Evolutionary conservation across 2,797 vertebrate genomes (phyloP).

Genomic region (Chrysocyon brachyurus): DNA sequence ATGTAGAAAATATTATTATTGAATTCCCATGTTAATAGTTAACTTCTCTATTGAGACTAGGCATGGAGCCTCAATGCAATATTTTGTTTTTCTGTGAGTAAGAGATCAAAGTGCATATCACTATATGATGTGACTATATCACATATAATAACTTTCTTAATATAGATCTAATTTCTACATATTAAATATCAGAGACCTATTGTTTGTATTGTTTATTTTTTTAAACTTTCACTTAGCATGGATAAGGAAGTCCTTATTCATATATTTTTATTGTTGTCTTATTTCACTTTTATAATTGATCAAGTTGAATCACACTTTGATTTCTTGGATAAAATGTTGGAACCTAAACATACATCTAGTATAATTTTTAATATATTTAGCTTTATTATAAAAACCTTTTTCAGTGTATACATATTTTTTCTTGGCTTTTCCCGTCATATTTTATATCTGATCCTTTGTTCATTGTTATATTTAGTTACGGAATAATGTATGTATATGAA

Average conservation of each 20-base stretch:
- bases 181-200: background rate
- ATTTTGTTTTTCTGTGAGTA: background rate
- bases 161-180: background rate
- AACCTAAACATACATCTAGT: background rate
- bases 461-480: background rate
- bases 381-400: background rate
- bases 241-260: background rate
- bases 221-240: background rate
- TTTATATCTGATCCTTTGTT: background rate
- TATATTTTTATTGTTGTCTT: background rate
- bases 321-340: background rate
- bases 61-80: background rate
- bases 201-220: background rate
- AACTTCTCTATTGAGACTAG: background rate
- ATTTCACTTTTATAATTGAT: background rate
- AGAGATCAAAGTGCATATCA: background rate
- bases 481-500: background rate
- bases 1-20: background rate
- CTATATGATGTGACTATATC: background rate
- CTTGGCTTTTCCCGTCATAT: background rate
- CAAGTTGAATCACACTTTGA: background rate
- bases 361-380: background rate
- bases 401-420: background rate
- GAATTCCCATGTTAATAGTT: background rate
- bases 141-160: background rate